Conservation (phyloP, 2,888 invertebrate genomes). For the Liodrosophila aerea region DNA sequence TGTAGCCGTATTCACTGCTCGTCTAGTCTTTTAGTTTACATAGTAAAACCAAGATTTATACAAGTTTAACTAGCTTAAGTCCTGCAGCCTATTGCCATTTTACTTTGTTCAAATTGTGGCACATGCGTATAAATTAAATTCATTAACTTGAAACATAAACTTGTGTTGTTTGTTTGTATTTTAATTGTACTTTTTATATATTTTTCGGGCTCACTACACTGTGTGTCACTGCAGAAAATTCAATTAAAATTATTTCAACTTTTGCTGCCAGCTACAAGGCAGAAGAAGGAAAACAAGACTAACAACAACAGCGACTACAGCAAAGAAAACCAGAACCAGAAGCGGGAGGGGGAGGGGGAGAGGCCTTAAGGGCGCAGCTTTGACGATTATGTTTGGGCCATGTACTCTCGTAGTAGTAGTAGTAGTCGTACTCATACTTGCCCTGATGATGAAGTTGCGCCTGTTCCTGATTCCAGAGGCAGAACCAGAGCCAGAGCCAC, state of each 20-base stretch:
- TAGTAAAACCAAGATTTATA: no score
- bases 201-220: conserved; percentile 29
- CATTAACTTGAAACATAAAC: conserved; percentile 68
- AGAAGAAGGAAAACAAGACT: no score
- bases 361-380: conserved; percentile 47
- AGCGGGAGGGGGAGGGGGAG: conserved; percentile 12
- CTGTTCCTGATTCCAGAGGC: conserved; percentile 5
- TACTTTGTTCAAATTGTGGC: conserved; percentile 28
- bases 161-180: conserved; percentile 26
- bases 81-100: no score
- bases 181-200: conserved; percentile 14
- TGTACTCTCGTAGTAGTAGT: no score
- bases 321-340: conserved; percentile 5
- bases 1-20: no score
- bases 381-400: conserved; percentile 60
- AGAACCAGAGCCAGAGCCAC: neutral
- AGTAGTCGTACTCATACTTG: no score
- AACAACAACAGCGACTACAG: conserved; percentile 21
- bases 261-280: conserved; percentile 55
- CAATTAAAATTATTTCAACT: conserved; percentile 79
- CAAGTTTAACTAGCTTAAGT: no score
- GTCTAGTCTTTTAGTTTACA: no score
- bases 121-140: conserved; percentile 65
- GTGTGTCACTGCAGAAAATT: conserved; percentile 71
- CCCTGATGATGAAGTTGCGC: conserved; percentile 52